Evolutionary conservation across 2,797 vertebrate species (phyloP).

Genomic region (Hyperoplus immaculatus): DNA sequence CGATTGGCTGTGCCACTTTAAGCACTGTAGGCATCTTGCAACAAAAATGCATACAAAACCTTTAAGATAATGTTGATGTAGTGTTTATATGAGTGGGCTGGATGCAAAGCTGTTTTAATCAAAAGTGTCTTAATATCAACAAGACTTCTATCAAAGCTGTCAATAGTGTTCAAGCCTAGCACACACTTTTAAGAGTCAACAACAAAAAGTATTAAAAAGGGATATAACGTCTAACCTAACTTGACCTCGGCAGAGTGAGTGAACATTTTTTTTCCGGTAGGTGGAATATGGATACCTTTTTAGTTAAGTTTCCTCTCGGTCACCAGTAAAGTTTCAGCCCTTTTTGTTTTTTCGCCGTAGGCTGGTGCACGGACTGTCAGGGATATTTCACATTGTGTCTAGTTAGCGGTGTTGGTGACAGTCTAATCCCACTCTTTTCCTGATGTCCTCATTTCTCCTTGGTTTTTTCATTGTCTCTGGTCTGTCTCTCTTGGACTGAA

Average conservation of each 20-base stretch:
- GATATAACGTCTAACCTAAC: background rate
- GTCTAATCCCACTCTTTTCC: conserved; percentile 55
- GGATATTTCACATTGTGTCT: conserved; percentile 48
- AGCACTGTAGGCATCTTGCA: too few species aligned
- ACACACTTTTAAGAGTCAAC: background rate
- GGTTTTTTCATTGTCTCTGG: conserved; percentile 11
- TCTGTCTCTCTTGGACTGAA: conserved; percentile 34
- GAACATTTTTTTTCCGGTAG: conserved; percentile 8
- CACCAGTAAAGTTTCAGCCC: conserved; percentile 32
- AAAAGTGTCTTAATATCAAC: too few species aligned
- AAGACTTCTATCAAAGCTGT: too few species aligned
- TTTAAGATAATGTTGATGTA: too few species aligned
- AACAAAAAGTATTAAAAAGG: background rate
- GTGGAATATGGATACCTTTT: conserved; percentile 4
- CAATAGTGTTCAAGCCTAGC: too few species aligned
- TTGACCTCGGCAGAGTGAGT: background rate
- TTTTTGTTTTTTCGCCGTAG: conserved; percentile 17
- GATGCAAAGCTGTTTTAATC: too few species aligned
- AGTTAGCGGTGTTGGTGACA: conserved; percentile 61
- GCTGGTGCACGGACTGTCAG: conserved; percentile 40
- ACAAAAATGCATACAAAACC: too few species aligned
- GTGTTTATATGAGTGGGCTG: too few species aligned
- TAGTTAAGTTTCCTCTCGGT: conserved; percentile 15
- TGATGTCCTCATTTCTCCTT: conserved; percentile 42
- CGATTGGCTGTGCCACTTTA: background rate